Evolutionary conservation across 2,888 invertebrate genomes (phyloP).

Genomic region (Mythimna pallens): DNA sequence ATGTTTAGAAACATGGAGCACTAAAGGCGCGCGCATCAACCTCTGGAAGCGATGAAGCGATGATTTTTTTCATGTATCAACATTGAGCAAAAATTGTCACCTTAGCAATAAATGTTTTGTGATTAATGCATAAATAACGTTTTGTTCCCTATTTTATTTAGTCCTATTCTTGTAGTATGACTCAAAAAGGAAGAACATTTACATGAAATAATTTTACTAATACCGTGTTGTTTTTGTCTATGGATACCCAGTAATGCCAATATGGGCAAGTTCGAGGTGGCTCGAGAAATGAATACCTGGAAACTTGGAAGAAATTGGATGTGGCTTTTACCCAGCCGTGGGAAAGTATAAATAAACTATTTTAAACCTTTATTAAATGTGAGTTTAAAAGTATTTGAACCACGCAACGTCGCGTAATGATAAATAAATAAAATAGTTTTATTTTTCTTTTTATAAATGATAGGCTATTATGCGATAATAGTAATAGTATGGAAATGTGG

Average conservation of each 20-base stretch:
- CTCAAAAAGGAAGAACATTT: neutral
- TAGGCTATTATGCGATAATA: no score
- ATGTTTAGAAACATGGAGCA: slow-evolving; percentile 94
- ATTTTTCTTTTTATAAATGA: no score
- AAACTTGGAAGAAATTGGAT: no score
- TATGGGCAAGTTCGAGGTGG: neutral
- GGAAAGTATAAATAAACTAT: no score
- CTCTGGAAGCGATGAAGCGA: slow-evolving; percentile 68
- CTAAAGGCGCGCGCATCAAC: slow-evolving; percentile 86
- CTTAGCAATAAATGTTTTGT: neutral
- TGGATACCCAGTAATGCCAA: neutral
- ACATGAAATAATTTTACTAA: neutral
- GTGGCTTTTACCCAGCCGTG: no score
- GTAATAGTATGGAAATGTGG: no score
- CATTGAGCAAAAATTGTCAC: slow-evolving; percentile 23
- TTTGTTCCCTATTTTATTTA: neutral
- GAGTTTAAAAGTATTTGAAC: no score
- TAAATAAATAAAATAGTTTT: no score
- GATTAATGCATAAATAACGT: neutral
- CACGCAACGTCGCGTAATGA: no score
- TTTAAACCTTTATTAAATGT: no score
- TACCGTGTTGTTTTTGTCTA: neutral
- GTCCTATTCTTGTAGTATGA: no score
- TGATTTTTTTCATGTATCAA: slow-evolving; percentile 57
- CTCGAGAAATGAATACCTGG: no score